Evolutionary conservation across 2,888 invertebrate species (phyloP), one percentile per base, ranked within the genome.

Genomic region (Eupithecia exiguata): DNA sequence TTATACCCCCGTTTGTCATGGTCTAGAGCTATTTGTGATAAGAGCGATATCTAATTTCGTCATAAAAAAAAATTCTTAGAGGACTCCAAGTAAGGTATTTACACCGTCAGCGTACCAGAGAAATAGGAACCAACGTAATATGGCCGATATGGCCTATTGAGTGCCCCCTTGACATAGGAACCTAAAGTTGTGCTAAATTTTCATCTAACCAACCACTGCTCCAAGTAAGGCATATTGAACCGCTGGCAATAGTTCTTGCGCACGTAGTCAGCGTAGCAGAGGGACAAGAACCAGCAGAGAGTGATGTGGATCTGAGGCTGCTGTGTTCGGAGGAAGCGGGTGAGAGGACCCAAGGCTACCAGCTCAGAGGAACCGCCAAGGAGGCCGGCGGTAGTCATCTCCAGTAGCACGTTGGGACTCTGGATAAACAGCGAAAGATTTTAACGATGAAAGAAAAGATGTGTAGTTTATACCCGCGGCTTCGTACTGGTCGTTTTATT

Each of bases 221-320:
- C 93, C 87, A 94, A 83, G 77, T 93, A 94, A 0, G 94, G 94
- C 88, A 94, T 82, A 72, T 92, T 91, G 86, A 93, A 94, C 7
- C 91, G 82, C 75, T 86, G 87, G 80, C 93, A 94, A 86, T 92
- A 94, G 76, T 92, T 86, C 77, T 93, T 94, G 79, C 94, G 85
- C 69, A 94, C 90, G 83, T 92, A 94, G 79, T 94, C 94, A 0
- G 94, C 94, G 84, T 93, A 93, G 83, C 93, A 94, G 18, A 94
- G 88, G 0, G 94, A 90, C 38, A 94, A 89, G 86, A 94, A 92
- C 94, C 94, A 94, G 88, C 94, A 94, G n/a, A 91, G 80, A 0
- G 94, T 94, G 78, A 94, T 92, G 87, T 94, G 94, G 81, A 94
- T 92, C 83, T 92, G 93, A 0, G 92, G 93, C 84, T 93, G 94